Conservation (phyloP, 2,113 vertebrate species). For the Cyanoliseus patagonus region DNA sequence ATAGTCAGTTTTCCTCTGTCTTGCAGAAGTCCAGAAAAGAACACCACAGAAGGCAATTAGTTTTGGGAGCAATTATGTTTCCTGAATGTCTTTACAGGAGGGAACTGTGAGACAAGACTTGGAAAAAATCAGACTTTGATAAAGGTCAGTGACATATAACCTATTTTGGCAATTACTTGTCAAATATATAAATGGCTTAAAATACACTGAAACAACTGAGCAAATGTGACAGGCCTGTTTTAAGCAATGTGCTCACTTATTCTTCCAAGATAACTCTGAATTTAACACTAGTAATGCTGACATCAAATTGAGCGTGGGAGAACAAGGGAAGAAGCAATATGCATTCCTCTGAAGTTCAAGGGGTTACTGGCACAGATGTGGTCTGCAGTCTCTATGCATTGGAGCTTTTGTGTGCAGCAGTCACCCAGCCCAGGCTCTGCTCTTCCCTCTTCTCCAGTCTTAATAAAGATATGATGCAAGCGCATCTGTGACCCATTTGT, state of each 20-base stretch:
- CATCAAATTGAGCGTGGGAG: neutral
- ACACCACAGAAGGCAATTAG: conserved; percentile 33
- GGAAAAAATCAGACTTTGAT: conserved; percentile 55
- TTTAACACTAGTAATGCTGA: neutral
- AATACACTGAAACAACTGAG: neutral
- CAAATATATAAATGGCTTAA: conserved; percentile 39
- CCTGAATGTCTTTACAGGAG: conserved; percentile 23
- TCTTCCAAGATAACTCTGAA: neutral
- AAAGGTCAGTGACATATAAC: conserved; percentile 62
- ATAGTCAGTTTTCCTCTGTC: neutral
- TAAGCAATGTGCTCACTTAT: neutral
- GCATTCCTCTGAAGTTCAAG: neutral
- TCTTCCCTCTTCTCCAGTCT: neutral
- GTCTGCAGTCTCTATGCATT: neutral
- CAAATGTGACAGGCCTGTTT: neutral
- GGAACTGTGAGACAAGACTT: conserved; percentile 5
- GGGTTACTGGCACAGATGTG: neutral
- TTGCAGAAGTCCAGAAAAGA: neutral
- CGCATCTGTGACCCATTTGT: accelerated
- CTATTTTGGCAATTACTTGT: conserved; percentile 58
- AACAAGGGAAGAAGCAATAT: neutral
- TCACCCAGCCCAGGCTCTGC: neutral
- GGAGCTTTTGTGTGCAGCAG: neutral
- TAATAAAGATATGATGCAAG: accelerated
- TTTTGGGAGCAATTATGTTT: conserved; percentile 52